These are phyloP conservation scores for Nasonia giraulti DNA, from an alignment of 1,140 invertebrate species.

Conservation along the genomic window DNA sequence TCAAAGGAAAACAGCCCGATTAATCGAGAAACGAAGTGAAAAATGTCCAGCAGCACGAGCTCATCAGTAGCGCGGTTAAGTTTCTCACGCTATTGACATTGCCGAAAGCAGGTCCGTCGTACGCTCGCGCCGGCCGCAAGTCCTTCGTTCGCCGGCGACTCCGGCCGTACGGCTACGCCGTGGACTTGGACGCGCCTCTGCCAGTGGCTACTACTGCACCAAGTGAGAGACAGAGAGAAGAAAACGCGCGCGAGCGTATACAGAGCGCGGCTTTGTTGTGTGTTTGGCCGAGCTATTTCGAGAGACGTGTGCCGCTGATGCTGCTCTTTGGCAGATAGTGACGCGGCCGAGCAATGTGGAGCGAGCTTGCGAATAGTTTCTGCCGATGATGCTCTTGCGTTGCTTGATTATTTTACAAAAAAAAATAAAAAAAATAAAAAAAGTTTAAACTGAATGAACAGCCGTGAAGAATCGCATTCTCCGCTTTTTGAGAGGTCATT, in stretches of 20 bases:
- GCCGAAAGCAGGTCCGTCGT: constrained; percentile 36
- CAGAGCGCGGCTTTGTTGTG: constrained; percentile 7
- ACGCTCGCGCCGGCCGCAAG: constrained; percentile 36
- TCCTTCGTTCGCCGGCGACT: constrained; percentile 46
- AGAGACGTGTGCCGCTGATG: not conserved
- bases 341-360: not conserved
- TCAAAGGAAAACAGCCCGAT: no score
- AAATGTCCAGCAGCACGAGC: no score
- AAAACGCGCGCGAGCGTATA: not conserved
- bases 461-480: no score
- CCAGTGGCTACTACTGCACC: not conserved
- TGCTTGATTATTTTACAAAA: no score
- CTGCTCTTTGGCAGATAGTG: not conserved
- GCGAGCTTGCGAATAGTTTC: no score
- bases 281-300: constrained; percentile 11
- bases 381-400: no score
- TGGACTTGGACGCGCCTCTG: constrained; percentile 22
- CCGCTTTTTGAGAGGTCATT: no score
- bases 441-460: no score
- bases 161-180: constrained; percentile 18
- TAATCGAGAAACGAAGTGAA: no score
- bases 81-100: constrained; percentile 18
- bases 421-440: no score
- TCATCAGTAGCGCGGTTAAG: not conserved
- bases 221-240: constrained; percentile 23